phyloP scores from a whole-genome alignment of 2,113 vertebrate species.

The Cryptomyrus ogoouensis region DNA sequence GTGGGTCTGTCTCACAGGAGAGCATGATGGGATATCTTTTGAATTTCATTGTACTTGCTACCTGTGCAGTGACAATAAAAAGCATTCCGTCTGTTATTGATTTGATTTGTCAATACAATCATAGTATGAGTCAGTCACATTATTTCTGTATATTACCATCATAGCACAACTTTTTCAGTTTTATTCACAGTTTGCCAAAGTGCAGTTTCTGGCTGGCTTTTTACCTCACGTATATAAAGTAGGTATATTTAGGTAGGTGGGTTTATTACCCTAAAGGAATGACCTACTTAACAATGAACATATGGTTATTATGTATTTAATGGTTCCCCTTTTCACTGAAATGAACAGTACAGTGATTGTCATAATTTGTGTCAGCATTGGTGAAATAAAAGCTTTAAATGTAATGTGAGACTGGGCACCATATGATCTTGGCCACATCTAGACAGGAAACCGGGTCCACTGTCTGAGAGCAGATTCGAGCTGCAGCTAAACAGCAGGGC shows the following conservation, averaged over 20 bases:
- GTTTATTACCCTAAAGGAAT: background rate
- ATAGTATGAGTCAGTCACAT: background rate
- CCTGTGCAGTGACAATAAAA: background rate
- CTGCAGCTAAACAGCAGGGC: background rate
- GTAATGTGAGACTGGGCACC: background rate
- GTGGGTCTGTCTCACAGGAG: background rate
- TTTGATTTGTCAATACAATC: background rate
- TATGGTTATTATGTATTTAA: background rate
- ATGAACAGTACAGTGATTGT: background rate
- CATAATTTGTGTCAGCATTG: background rate
- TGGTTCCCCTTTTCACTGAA: background rate
- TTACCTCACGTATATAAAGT: background rate
- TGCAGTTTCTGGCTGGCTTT: background rate
- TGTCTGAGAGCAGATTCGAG: background rate
- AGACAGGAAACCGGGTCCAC: slow-evolving; percentile 13
- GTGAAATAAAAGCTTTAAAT: background rate
- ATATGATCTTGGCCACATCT: background rate
- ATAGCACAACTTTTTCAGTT: background rate
- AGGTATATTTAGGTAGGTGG: background rate
- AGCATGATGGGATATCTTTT: background rate
- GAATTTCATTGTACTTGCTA: background rate
- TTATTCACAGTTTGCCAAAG: background rate
- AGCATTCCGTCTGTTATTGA: background rate
- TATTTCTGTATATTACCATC: background rate
- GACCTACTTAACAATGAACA: background rate